Percentiles rank a stretch among this genome's conserved stretches.
Evolutionary conservation across 2,113 vertebrate genomes (phyloP).

Genomic region (Elaphurus davidianus): DNA sequence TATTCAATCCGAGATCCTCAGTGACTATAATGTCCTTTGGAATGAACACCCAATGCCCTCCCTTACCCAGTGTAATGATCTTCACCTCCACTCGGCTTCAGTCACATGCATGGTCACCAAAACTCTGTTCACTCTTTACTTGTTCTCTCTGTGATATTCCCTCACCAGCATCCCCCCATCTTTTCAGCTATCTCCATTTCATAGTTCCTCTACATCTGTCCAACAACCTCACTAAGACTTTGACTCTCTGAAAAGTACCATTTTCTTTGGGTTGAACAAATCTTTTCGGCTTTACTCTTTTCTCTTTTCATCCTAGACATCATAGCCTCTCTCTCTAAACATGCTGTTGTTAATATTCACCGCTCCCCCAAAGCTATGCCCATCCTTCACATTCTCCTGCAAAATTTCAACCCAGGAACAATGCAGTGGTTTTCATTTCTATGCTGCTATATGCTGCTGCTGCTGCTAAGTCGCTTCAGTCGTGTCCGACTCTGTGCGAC

Average conservation of each 20-base stretch:
- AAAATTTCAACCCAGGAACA: background rate
- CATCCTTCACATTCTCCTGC: background rate
- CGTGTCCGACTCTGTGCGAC: no score
- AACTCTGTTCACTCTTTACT: background rate
- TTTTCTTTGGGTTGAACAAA: background rate
- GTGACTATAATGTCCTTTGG: background rate
- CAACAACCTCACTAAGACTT: background rate
- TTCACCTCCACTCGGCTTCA: background rate
- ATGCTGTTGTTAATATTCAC: background rate
- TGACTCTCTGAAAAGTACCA: background rate
- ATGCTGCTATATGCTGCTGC: background rate
- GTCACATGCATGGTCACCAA: rapidly evolving
- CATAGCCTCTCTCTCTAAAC: background rate
- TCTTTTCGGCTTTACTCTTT: background rate
- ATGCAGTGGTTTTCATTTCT: background rate
- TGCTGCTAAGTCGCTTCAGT: no score
- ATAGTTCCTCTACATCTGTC: background rate
- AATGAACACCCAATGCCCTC: background rate
- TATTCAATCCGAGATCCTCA: background rate
- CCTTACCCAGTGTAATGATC: background rate
- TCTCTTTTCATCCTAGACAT: background rate
- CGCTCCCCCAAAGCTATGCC: background rate
- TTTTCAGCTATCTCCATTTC: background rate
- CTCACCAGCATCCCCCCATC: background rate
- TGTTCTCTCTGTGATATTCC: background rate